Percentiles rank a stretch among this genome's conserved stretches.
phyloP scores from a whole-genome alignment of 2,797 vertebrate species.

The Lagorchestes hirsutus region DNA sequence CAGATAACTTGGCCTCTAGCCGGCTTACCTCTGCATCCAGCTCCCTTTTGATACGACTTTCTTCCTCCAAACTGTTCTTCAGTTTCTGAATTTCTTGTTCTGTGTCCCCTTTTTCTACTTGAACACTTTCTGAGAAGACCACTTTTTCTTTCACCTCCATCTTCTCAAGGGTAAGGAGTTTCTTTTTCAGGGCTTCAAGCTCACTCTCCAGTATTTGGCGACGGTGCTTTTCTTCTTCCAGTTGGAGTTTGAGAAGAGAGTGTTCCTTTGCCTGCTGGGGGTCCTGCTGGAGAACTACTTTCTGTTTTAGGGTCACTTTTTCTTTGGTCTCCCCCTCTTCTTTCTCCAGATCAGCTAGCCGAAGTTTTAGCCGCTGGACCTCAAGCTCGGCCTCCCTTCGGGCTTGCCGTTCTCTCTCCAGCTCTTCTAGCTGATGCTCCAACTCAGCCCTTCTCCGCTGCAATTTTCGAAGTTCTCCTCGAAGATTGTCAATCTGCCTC shows the following conservation, averaged over 20 bases:
- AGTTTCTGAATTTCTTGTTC: conserved; percentile 95
- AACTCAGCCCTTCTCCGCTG: conserved; percentile 89
- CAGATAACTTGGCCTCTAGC: conserved; percentile 90
- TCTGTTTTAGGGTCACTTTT: conserved; percentile 96
- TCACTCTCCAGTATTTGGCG: conserved; percentile 93
- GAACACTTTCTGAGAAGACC: conserved; percentile 95
- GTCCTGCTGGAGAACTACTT: conserved; percentile 97
- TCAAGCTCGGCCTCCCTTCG: conserved; percentile 95
- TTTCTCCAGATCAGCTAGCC: conserved; percentile 89
- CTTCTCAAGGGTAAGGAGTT: conserved; percentile 92
- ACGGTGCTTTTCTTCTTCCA: conserved; percentile 95
- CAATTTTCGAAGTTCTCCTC: conserved; percentile 90
- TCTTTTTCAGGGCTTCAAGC: conserved; percentile 89
- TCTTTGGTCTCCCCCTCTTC: conserved; percentile 92
- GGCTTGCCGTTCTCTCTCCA: conserved; percentile 93
- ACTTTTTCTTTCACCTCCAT: conserved; percentile 95
- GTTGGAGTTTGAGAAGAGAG: conserved; percentile 92
- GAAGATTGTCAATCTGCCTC: conserved; percentile 91
- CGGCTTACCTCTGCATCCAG: conserved; percentile 90
- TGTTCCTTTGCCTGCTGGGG: conserved; percentile 97
- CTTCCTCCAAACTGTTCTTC: conserved; percentile 92
- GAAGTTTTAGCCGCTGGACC: conserved; percentile 92
- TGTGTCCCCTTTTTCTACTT: conserved; percentile 94
- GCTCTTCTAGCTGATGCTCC: conserved; percentile 94
- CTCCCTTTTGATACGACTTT: conserved; percentile 90